Evolutionary conservation across 2,113 vertebrate genomes (phyloP).

Genomic region (Stegastes partitus): DNA sequence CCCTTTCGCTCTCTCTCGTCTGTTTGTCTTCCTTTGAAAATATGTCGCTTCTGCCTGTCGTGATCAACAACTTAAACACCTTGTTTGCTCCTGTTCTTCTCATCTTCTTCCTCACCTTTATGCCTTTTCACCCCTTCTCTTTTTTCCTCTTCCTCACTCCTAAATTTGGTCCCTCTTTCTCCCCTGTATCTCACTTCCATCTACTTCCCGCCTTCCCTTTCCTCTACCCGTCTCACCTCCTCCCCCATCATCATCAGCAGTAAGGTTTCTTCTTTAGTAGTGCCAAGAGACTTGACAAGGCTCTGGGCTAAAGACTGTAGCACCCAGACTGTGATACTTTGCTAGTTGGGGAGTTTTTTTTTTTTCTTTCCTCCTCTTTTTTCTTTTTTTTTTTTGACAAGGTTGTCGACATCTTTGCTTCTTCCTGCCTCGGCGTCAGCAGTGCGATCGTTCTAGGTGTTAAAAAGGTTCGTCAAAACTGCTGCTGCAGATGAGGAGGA

Average conservation of each 20-base stretch:
- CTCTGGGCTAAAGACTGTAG: slow-evolving; percentile 72
- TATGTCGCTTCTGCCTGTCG: slow-evolving; percentile 5
- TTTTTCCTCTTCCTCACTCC: slow-evolving; percentile 19
- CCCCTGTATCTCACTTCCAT: slow-evolving; percentile 16
- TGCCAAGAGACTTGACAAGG: slow-evolving; percentile 72
- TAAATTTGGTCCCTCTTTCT: slow-evolving; percentile 28
- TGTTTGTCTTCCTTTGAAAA: slow-evolving; percentile 53
- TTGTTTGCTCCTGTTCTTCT: slow-evolving; percentile 39
- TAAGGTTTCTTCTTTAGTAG: slow-evolving; percentile 67
- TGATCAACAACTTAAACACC: slow-evolving; percentile 58
- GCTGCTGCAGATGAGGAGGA: slow-evolving; percentile 65
- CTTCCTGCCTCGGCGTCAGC: slow-evolving; percentile 75
- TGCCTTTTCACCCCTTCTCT: slow-evolving; percentile 27
- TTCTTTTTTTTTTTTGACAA: slow-evolving; percentile 58
- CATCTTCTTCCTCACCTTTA: slow-evolving; percentile 50
- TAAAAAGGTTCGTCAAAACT: slow-evolving; percentile 71
- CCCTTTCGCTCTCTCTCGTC: slow-evolving; percentile 47
- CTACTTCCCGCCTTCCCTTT: slow-evolving; percentile 20
- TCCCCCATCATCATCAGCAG: slow-evolving; percentile 53
- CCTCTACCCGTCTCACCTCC: slow-evolving; percentile 32
- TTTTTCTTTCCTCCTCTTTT: background rate
- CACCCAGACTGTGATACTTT: slow-evolving; percentile 63
- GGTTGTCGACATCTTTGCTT: slow-evolving; percentile 73
- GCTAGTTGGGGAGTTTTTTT: slow-evolving; percentile 34
- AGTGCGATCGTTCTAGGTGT: slow-evolving; percentile 74